A percentile compares a stretch with the other conserved stretches of the same genome.
Evolutionary conservation across 2,888 invertebrate species (phyloP).

Genomic region (Metallyticus violacea): DNA sequence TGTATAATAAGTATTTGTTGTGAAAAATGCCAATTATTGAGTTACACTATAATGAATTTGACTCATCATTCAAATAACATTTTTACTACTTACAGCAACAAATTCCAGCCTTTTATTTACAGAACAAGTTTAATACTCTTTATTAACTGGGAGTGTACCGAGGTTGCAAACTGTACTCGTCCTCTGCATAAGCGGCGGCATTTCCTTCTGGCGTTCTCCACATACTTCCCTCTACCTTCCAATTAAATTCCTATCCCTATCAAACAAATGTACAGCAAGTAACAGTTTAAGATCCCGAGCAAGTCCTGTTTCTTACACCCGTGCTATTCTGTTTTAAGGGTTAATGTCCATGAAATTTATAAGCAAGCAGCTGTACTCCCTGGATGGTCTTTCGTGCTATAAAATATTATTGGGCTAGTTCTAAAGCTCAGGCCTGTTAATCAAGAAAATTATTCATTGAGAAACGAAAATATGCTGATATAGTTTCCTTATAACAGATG

Average conservation of each 20-base stretch:
- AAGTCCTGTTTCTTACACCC: no score
- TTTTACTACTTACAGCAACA: no score
- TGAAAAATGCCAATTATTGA: no score
- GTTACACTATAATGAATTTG: no score
- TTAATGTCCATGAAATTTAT: not conserved
- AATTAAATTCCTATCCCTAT: not conserved
- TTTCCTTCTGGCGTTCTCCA: not conserved
- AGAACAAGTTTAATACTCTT: no score
- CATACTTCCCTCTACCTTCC: not conserved
- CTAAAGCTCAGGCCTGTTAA: not conserved
- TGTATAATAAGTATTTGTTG: no score
- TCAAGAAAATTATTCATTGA: not conserved
- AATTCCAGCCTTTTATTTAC: no score
- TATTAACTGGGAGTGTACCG: no score
- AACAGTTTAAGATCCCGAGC: not conserved
- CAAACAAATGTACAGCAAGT: not conserved
- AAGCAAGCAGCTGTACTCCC: not conserved
- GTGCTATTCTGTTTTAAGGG: not conserved
- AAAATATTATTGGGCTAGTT: not conserved
- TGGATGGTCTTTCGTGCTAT: not conserved
- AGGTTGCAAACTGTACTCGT: not conserved
- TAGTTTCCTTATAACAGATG: no score
- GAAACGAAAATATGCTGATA: no score
- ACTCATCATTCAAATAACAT: no score
- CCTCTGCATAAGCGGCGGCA: not conserved